These are phyloP conservation scores for Apodemus agrarius DNA, from an alignment of 2,797 vertebrate genomes.

Conservation along the genomic window DNA sequence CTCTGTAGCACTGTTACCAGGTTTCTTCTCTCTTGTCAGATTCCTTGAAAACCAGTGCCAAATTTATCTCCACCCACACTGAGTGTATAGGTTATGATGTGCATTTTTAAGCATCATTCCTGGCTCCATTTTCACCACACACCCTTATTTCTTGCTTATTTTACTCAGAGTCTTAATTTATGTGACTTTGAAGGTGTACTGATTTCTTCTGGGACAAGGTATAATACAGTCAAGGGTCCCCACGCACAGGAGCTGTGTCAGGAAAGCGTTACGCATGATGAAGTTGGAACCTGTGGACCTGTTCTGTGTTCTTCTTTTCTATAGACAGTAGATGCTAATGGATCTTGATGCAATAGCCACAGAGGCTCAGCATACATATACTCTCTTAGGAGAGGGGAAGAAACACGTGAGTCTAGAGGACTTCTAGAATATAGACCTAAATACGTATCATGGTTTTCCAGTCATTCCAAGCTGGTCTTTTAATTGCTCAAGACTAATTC, in stretches of 20 bases:
- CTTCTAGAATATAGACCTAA: neutral
- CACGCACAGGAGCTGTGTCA: neutral
- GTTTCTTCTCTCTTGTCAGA: slow-evolving; percentile 25
- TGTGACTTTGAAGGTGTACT: slow-evolving; percentile 42
- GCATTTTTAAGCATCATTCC: slow-evolving; percentile 31
- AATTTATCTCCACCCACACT: neutral
- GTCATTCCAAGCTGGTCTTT: neutral
- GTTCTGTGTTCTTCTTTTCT: slow-evolving; percentile 4
- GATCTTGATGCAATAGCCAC: neutral
- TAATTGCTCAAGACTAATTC: slow-evolving; percentile 28
- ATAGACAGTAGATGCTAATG: neutral
- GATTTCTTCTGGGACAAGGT: slow-evolving; percentile 55
- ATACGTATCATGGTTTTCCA: neutral
- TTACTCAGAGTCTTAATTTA: slow-evolving; percentile 63
- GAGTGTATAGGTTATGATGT: slow-evolving; percentile 1
- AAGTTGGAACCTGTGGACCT: neutral
- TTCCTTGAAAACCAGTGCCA: slow-evolving; percentile 24
- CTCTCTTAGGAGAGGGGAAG: neutral
- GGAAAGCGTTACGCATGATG: neutral
- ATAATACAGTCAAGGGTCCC: slow-evolving; percentile 24
- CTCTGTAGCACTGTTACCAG: neutral
- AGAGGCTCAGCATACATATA: neutral
- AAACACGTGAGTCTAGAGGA: neutral
- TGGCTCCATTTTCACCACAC: slow-evolving; percentile 52
- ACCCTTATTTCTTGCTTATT: slow-evolving; percentile 60